Percentiles rank a stretch among this genome's conserved stretches.
Evolutionary conservation across 1,140 invertebrate species (phyloP).

Genomic region (Zaprionus africanus): DNA sequence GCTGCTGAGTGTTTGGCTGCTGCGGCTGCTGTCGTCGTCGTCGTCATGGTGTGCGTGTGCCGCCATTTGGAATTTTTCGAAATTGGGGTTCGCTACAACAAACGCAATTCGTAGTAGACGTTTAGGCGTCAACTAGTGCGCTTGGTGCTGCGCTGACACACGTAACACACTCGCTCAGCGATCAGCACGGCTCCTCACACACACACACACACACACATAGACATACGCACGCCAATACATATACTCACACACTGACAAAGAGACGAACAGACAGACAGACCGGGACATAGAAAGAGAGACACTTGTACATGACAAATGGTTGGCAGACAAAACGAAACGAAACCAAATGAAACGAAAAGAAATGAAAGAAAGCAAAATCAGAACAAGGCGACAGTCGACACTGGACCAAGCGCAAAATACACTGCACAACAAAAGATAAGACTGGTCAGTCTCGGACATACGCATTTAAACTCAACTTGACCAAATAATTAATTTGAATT

Average conservation of each 20-base stretch:
- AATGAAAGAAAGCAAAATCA: conserved; percentile 53
- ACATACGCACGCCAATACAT: neutral
- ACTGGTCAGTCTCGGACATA: conserved; percentile 1
- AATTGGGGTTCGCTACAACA: conserved; percentile 85
- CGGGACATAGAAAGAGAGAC: conserved; percentile 16
- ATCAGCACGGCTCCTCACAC: conserved; percentile 40
- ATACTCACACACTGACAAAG: neutral
- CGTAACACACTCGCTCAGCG: conserved; percentile 58
- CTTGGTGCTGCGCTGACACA: conserved; percentile 84
- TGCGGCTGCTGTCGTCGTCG: conserved; percentile 18
- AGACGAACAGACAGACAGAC: conserved; percentile 2
- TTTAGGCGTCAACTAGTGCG: conserved; percentile 85
- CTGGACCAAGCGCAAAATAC: conserved; percentile 36
- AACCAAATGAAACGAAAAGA: neutral
- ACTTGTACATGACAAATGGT: conserved; percentile 43
- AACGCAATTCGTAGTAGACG: conserved; percentile 85
- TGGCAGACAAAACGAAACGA: conserved; percentile 16
- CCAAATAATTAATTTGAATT: conserved; percentile 33
- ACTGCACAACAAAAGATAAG: conserved; percentile 12
- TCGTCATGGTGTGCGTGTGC: conserved; percentile 61
- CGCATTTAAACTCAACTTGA: neutral
- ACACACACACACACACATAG: conserved; percentile 5
- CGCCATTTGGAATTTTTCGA: conserved; percentile 84
- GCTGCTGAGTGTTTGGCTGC: conserved; percentile 38
- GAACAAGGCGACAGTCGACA: conserved; percentile 39